Evolutionary conservation across 2,888 invertebrate species (phyloP).

Genomic region (Sialis fuliginosa): DNA sequence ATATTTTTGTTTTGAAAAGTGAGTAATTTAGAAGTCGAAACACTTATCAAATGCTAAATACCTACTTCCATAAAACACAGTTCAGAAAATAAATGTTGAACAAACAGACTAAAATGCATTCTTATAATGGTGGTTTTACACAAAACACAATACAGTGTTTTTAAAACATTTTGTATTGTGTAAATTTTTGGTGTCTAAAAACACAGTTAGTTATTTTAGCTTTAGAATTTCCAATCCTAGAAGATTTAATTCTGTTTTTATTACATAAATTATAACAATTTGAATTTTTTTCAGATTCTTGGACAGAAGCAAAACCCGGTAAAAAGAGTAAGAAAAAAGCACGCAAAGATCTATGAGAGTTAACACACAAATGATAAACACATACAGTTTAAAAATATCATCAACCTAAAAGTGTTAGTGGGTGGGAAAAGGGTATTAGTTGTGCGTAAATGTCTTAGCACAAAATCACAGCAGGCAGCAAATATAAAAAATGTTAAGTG

Average conservation of each 20-base stretch:
- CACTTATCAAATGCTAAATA: neutral
- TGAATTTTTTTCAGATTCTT: conserved; percentile 36
- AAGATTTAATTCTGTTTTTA: neutral
- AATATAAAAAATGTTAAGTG: no score
- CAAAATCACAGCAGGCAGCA: no score
- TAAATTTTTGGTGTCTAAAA: neutral
- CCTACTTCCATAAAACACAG: neutral
- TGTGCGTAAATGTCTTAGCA: no score
- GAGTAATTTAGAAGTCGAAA: no score
- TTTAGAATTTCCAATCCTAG: conserved; percentile 1
- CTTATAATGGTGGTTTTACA: no score
- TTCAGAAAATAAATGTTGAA: neutral
- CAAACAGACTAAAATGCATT: no score
- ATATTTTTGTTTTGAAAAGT: no score
- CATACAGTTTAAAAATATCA: no score
- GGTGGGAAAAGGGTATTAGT: no score
- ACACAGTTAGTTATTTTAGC: neutral
- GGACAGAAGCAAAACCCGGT: conserved; percentile 55
- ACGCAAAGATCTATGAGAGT: conserved; percentile 33
- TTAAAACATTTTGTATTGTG: no score
- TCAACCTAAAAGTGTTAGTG: no score
- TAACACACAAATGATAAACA: neutral
- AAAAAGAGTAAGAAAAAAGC: conserved; percentile 65
- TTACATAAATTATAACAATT: conserved; percentile 5
- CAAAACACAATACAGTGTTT: no score